phyloP scores from a whole-genome alignment of 2,888 invertebrate species.

The Drosophila mimica region DNA sequence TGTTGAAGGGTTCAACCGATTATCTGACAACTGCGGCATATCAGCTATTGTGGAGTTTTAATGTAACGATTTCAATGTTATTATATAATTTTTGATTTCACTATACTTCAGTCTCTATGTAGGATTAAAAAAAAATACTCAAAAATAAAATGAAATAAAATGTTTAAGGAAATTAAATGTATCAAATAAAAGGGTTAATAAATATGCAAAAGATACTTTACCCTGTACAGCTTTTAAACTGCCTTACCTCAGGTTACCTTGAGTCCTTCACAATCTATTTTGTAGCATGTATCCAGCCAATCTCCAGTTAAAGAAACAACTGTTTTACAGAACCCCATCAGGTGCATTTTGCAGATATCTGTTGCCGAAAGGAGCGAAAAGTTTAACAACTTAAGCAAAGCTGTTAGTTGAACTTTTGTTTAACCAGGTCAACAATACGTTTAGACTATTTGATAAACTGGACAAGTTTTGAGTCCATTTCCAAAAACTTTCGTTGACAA shows the following conservation, averaged over 20 bases:
- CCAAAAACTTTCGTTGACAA: slow-evolving; percentile 38
- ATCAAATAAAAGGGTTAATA: neutral
- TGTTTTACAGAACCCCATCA: neutral
- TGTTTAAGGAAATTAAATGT: neutral
- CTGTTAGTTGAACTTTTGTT: slow-evolving; percentile 3
- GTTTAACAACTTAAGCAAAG: slow-evolving; percentile 5
- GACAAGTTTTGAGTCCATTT: slow-evolving; percentile 21
- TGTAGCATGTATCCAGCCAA: too few relatives aligned
- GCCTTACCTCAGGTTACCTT: neutral
- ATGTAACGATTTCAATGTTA: neutral
- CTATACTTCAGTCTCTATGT: neutral
- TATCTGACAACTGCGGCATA: slow-evolving; percentile 43
- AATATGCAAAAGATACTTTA: neutral
- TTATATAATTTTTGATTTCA: neutral
- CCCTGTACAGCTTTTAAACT: neutral
- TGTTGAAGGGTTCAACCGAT: slow-evolving; percentile 58
- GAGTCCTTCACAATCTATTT: neutral
- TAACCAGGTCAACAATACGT: slow-evolving; percentile 30
- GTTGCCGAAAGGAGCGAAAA: slow-evolving; percentile 7
- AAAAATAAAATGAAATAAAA: neutral
- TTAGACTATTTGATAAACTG: slow-evolving; percentile 13
- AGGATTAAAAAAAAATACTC: neutral
- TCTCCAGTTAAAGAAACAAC: too few relatives aligned
- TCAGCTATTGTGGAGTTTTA: neutral
- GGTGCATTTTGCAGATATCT: neutral